Conservation (phyloP, 2,888 invertebrate species). For the Furcula furcula region DNA sequence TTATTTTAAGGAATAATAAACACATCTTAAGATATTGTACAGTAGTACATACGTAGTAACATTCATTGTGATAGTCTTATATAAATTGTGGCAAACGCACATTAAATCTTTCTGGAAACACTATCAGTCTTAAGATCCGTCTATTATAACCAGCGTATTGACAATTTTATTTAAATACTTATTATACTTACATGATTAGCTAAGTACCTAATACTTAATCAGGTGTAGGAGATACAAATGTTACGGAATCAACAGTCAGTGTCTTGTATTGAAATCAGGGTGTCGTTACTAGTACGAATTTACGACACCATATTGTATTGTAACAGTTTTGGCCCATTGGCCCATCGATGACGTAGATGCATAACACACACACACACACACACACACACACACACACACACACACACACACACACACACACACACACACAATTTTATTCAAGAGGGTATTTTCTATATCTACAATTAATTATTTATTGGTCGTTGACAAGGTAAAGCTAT, state of each 20-base stretch:
- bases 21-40: constrained; percentile 61
- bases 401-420: too few relatives aligned
- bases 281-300: too few relatives aligned
- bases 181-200: background rate
- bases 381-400: too few relatives aligned
- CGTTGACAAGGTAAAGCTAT: constrained; percentile 35
- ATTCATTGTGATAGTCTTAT: constrained; percentile 23
- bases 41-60: constrained; percentile 18
- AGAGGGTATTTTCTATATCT: constrained; percentile 26
- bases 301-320: too few relatives aligned
- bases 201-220: background rate
- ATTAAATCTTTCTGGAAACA: constrained; percentile 34
- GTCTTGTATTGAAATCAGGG: too few relatives aligned
- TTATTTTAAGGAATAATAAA: constrained; percentile 58
- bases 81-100: constrained; percentile 39
- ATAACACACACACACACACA: background rate
- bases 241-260: too few relatives aligned
- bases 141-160: constrained; percentile 57
- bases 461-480: constrained; percentile 31
- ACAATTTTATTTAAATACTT: constrained; percentile 23
- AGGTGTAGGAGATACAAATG: background rate
- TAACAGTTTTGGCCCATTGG: too few relatives aligned
- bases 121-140: constrained; percentile 74
- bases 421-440: constrained; percentile 3
- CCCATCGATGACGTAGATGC: too few relatives aligned